Evolutionary conservation across 2,113 vertebrate genomes (phyloP).

Genomic region (Desmodus rotundus): DNA sequence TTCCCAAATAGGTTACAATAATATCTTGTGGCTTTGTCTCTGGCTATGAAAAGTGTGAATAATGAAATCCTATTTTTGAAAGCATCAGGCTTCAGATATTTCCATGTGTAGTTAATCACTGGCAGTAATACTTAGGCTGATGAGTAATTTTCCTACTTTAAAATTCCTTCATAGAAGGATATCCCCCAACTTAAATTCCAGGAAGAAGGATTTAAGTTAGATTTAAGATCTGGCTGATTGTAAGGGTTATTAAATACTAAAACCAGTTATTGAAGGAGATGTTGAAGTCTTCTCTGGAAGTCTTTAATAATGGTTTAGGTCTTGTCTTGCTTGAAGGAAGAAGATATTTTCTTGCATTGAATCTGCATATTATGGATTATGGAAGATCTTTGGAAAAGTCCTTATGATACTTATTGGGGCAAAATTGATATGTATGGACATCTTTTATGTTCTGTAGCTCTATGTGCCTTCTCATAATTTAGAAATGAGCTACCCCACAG

Average conservation of each 20-base stretch:
- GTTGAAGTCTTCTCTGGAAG: not conserved
- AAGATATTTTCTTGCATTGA: slow-evolving; percentile 6
- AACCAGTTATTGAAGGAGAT: slow-evolving; percentile 14
- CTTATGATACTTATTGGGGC: not conserved
- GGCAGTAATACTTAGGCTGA: not conserved
- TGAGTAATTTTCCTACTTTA: slow-evolving; percentile 34
- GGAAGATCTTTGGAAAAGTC: not conserved
- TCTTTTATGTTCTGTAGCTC: not conserved
- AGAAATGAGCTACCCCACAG: not conserved
- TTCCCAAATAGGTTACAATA: not conserved
- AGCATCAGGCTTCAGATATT: slow-evolving; percentile 8
- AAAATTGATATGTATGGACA: not conserved
- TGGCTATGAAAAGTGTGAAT: slow-evolving; percentile 29
- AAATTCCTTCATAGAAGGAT: slow-evolving; percentile 32
- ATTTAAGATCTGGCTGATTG: slow-evolving; percentile 23
- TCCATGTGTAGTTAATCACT: slow-evolving; percentile 29
- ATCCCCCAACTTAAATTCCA: slow-evolving; percentile 36
- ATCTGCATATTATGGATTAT: not conserved
- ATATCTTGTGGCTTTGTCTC: not conserved
- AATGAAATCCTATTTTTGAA: slow-evolving; percentile 14
- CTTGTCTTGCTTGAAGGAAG: slow-evolving; percentile 4
- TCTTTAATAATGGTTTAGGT: slow-evolving; percentile 18
- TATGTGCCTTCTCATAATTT: not conserved
- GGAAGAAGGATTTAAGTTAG: slow-evolving; percentile 54
- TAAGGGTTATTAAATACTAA: slow-evolving; percentile 39